Conservation (phyloP, 2,797 vertebrate genomes). For the Enteromius trimaculatus region DNA sequence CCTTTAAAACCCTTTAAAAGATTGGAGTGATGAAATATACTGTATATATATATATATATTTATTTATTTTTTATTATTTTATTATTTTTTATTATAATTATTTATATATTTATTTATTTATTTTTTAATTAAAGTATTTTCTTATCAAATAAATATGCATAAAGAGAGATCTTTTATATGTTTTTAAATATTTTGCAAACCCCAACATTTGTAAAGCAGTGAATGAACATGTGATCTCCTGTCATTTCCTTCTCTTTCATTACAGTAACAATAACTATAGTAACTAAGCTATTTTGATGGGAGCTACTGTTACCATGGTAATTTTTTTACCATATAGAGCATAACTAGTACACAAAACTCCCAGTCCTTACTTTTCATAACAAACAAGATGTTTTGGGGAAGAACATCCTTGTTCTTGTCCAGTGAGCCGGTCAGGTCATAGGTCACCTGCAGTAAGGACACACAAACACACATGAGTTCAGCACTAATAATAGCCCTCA, state of each 20-base stretch:
- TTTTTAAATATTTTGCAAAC: not conserved
- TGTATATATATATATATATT: too few species aligned
- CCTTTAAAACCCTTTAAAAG: too few species aligned
- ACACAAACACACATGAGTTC: slow-evolving; percentile 26
- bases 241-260: not conserved
- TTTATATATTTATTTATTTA: too few species aligned
- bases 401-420: slow-evolving; percentile 92
- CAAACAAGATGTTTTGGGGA: slow-evolving; percentile 91
- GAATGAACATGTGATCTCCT: not conserved
- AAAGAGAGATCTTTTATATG: too few species aligned
- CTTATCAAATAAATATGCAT: too few species aligned
- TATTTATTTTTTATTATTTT: too few species aligned
- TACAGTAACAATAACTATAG: slow-evolving; percentile 4
- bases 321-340: not conserved
- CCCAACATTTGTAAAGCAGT: not conserved
- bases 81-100: too few species aligned
- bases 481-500: slow-evolving; percentile 7
- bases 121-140: too few species aligned
- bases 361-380: slow-evolving; percentile 92
- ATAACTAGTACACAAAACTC: slow-evolving; percentile 4
- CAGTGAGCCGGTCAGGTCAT: slow-evolving; percentile 88
- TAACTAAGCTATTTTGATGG: not conserved
- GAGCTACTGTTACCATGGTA: not conserved
- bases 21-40: too few species aligned
- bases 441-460: slow-evolving; percentile 82